Conservation (phyloP, 2,888 invertebrate genomes). For the Bursaphelenchus okinawaensis region DNA sequence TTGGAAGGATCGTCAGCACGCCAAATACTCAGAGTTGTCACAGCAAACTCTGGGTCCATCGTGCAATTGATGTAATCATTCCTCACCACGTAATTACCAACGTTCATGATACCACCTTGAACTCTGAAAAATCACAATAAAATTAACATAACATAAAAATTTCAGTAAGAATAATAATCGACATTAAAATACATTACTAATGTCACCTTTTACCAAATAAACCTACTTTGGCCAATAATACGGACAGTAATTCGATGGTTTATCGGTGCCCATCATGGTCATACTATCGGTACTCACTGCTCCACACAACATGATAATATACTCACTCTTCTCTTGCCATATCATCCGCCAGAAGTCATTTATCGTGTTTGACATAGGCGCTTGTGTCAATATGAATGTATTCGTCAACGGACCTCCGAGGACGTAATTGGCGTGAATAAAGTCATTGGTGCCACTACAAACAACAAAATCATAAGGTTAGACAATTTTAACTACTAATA, state of each 20-base stretch:
- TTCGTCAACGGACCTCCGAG: slow-evolving; percentile 52
- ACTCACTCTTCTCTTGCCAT: slow-evolving; percentile 21
- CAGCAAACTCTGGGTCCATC: slow-evolving; percentile 48
- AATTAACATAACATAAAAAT: slow-evolving; percentile 7
- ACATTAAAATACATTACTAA: too few species aligned
- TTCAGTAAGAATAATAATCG: too few species aligned
- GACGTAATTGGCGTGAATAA: slow-evolving; percentile 51
- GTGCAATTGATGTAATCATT: slow-evolving; percentile 22
- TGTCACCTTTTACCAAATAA: too few species aligned
- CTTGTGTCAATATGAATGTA: slow-evolving; percentile 52
- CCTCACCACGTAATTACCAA: slow-evolving; percentile 28
- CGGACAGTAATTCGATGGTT: slow-evolving; percentile 35
- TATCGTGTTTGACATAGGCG: slow-evolving; percentile 42
- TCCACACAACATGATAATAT: slow-evolving; percentile 51
- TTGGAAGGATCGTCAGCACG: slow-evolving; percentile 30
- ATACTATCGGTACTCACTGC: slow-evolving; percentile 35
- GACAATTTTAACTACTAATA: background rate
- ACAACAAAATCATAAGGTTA: background rate
- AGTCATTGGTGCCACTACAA: slow-evolving; percentile 43
- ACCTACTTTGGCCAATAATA: slow-evolving; percentile 48
- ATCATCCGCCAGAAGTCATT: slow-evolving; percentile 50
- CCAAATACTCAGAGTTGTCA: slow-evolving; percentile 37
- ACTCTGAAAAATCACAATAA: slow-evolving; percentile 19
- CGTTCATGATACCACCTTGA: slow-evolving; percentile 26
- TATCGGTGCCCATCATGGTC: slow-evolving; percentile 14